Conservation (phyloP, 2,888 invertebrate genomes). For the Cephus rjabovi region DNA sequence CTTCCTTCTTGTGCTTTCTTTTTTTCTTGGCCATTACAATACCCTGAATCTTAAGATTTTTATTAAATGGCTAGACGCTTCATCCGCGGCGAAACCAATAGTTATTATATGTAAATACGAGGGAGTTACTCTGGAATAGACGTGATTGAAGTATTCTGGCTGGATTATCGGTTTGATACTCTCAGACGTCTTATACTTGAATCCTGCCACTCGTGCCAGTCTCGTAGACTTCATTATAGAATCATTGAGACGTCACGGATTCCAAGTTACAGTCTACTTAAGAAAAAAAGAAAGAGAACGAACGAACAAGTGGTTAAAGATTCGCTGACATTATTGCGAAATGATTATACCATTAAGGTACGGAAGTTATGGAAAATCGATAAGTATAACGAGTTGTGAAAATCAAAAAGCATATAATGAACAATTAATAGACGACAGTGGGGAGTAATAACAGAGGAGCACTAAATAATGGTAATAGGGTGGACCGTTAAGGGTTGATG, state of each 20-base stretch:
- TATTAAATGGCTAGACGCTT: no score
- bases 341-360: no score
- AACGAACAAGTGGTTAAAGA: no score
- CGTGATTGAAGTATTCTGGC: slow-evolving; percentile 44
- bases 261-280: no score
- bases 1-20: no score
- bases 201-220: no score
- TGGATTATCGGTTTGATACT: slow-evolving; percentile 35
- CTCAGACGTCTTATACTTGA: slow-evolving; percentile 40
- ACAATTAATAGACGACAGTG: not conserved
- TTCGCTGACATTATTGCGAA: no score
- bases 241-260: slow-evolving; percentile 19
- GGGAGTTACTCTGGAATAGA: slow-evolving; percentile 32
- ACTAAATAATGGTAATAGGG: slow-evolving; percentile 9
- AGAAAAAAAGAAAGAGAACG: no score
- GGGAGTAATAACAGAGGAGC: not conserved
- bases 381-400: not conserved
- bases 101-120: slow-evolving; percentile 52
- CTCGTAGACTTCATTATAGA: slow-evolving; percentile 28
- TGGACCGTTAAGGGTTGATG: slow-evolving; percentile 10
- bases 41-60: no score
- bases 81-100: slow-evolving; percentile 26
- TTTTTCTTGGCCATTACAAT: no score
- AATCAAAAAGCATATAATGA: not conserved
- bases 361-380: no score